phyloP scores from a whole-genome alignment of 53 echinoderm and acorn worm genomes.

The Echinarachnius parma region DNA sequence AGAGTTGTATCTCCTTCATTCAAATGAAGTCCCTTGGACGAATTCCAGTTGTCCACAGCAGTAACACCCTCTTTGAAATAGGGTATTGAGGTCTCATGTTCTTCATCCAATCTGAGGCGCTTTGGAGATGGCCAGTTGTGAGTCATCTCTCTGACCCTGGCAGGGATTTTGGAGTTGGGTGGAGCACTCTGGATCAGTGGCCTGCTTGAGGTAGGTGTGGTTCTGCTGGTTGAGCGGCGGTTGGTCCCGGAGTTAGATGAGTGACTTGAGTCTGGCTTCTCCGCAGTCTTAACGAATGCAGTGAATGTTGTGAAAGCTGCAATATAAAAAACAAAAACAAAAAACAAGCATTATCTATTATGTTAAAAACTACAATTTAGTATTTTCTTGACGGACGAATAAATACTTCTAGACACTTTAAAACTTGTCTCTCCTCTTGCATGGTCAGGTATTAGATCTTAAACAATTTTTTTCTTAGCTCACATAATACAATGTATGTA shows the following conservation, averaged over 20 bases:
- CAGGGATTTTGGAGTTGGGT: conserved; percentile 3
- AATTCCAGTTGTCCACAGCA: background rate
- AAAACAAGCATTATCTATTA: background rate
- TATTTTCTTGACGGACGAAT: too few species aligned
- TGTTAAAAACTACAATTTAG: too few species aligned
- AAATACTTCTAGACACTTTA: too few species aligned
- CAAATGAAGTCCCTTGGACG: too few species aligned
- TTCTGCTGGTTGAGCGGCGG: background rate
- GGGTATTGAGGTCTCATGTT: background rate
- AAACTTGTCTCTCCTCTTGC: too few species aligned
- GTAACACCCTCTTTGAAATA: background rate
- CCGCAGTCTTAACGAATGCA: conserved; percentile 23
- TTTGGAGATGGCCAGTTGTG: conserved; percentile 37
- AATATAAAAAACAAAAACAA: background rate
- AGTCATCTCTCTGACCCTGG: conserved; percentile 6
- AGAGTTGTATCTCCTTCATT: too few species aligned
- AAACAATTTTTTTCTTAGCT: too few species aligned
- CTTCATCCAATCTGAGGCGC: conserved; percentile 28
- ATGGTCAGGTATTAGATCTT: too few species aligned
- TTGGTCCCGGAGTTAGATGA: background rate
- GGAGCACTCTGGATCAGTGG: background rate
- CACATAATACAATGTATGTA: too few species aligned
- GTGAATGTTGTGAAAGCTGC: conserved; percentile 40
- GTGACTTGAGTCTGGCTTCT: background rate
- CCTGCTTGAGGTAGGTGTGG: conserved; percentile 37